Evolutionary conservation across 2,888 invertebrate genomes (phyloP), one percentile per base, ranked within the genome.

Genomic region (Harpagoxenus sublaevis): DNA sequence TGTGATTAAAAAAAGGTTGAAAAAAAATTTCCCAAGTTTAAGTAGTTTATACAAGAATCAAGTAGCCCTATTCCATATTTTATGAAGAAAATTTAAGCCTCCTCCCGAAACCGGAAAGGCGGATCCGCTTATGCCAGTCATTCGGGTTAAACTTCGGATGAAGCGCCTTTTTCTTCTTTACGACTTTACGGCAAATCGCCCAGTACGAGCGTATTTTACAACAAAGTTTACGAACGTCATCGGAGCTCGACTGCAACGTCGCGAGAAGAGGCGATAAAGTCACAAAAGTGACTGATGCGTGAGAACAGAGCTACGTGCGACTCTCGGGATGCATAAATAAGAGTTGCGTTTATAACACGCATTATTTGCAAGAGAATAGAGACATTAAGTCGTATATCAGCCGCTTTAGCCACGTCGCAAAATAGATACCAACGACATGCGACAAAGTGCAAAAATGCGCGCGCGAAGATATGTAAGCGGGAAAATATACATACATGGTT

Each of bases 381-480:
- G 9, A 66, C 31, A 12, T 68, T 68, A 78, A 68, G 68, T 78
- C 45, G 55, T 42, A 78, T 78, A 78, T 78, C 55, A 55, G 28
- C 2, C 68, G 15, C 28, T 68, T 68, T 55, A 45, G 10, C 31
- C 42, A 45, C 45, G 68, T 45, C 45, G n/a, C 10, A 31, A 48
- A 78, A 45, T 23, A 23, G 23, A 23, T 31, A 35, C 6, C 57
- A 9, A 28, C 62, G 45, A 48, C 60, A 31, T 48, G 45, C 45
- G 31, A 68, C 15, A 42, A 55, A 78, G 42, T 45, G 68, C n/a
- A 31, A 31, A 78, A 78, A n/a, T 53, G 18, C 8, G 3, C n/a
- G 68, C 68, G 68, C 42, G 8, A 42, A 2, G 68, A 55, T n/a
- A 53, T 51, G 60, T 23, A 53, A 39, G 28, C 3, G 15, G 18